Evolutionary conservation across 2,888 invertebrate genomes (phyloP), one percentile per base, ranked within the genome.

Genomic region (Sinelater perroti): DNA sequence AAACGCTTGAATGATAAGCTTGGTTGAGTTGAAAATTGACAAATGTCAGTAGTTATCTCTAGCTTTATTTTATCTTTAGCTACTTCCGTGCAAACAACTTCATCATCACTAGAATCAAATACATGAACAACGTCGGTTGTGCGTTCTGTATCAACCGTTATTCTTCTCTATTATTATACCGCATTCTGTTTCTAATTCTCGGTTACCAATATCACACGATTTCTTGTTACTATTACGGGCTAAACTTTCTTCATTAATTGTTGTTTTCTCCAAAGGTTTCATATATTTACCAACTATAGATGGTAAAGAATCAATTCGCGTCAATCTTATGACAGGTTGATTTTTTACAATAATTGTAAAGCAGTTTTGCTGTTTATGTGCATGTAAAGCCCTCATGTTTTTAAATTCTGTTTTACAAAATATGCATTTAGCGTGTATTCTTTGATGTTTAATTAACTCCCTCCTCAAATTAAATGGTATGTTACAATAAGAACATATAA

Each of bases 361-460:
- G 24, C 49, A 49, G n/a, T 2, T 13, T 8, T 33, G 16, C 1
- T 24, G 16, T n/a, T n/a, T n/a, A 8, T 49, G 49, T 20, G n/a
- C 7, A 7, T 17, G 17, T 30, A 35, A 18, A 3, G 13, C 4
- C 14, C 20, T 21, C n/a, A 33, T 2, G 20, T 7, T 49, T 20
- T 21, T 40, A 10, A 56, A 5, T 20, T 8, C 33, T 13, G 40
- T 55, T 3, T 46, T 45, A 18, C 62, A 62, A 31, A 60, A 38
- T 11, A 45, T 36, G 38, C 62, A 62, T 14, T 36, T 56, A 13
- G 53, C 28, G 40, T 62, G 62, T 7, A 45, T 53, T 14, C 38
- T 56, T 40, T 56, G 36, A 14, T 62, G 62, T 6, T 46, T 38
- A 2, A 44, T 40, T 14, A 62, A 21, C 11, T 62, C 38, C 10